Percentiles rank a stretch among this genome's conserved stretches.
Conservation (phyloP, 2,888 invertebrate genomes). For the Drosophila flavopinicola region DNA sequence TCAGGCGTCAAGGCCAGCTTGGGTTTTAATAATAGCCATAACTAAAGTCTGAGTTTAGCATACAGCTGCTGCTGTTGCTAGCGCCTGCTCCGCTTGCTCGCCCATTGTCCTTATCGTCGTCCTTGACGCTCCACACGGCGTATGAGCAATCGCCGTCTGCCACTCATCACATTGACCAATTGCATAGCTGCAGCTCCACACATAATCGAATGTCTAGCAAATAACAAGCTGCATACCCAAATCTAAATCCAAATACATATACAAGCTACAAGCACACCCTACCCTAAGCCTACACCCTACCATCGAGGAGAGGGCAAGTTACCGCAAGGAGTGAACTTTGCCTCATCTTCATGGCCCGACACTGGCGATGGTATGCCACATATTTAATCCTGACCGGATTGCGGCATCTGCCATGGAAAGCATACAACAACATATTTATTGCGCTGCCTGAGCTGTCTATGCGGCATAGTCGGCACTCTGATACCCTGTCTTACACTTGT, state of each 20-base stretch:
- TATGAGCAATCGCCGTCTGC: constrained; percentile 33
- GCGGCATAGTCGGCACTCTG: background rate
- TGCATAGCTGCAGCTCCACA: constrained; percentile 17
- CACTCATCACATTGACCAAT: constrained; percentile 7
- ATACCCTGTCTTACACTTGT: too few species aligned
- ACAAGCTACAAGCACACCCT: background rate
- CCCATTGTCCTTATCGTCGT: background rate
- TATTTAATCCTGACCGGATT: constrained; percentile 30
- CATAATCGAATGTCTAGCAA: constrained; percentile 30
- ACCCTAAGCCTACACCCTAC: background rate
- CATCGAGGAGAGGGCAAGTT: too few species aligned
- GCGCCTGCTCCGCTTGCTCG: background rate
- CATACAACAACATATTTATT: background rate
- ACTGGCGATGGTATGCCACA: constrained; percentile 24
- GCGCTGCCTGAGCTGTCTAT: background rate
- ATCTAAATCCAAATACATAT: background rate
- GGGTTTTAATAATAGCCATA: constrained; percentile 34
- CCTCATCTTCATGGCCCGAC: too few species aligned
- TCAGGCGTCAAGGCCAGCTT: constrained; percentile 38
- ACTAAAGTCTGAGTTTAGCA: constrained; percentile 32
- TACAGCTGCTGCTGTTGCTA: background rate
- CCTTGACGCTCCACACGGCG: constrained; percentile 10
- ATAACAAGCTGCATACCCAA: constrained; percentile 9
- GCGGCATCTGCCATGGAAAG: constrained; percentile 3
- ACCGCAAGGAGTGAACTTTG: too few species aligned